Base-by-base conservation (phyloP, 2,113 vertebrate genomes). In the Camelus bactrianus region DNA sequence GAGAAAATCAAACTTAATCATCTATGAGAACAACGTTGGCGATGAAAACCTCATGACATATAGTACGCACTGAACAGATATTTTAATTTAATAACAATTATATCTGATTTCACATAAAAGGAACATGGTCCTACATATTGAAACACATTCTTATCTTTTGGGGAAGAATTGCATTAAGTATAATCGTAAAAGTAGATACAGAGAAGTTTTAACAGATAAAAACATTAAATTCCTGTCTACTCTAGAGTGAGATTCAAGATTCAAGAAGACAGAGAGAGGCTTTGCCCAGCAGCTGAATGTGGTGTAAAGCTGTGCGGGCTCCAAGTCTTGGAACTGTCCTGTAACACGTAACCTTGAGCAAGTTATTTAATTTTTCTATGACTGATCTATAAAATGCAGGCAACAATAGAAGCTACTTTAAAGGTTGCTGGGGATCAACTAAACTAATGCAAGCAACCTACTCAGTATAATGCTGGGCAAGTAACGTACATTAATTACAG, bases 131-230 rank as follows among this genome's bases (percentile, higher is more conserved):
- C 75, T 75, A 93, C 24, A 56, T 82, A 54, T 1, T 54, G 28
- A 95, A 86, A 96, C 22, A 24, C 48, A 80, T 22, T 79, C 22
- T 58, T 76, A 60, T 56, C 82, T 82, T 81, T 83, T 62, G 6
- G 11, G 67, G 26, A 30, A 35, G 90, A 93, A 93, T 8, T 67
- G 20, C 38, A 72, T n/a, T 81, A 52, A 67, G 46, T 32, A 84
- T 13, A 70, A 92, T 67, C 60, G n/a, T 85, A 75, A 14, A 67
- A 95, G 60, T 30, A 30, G 42, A 64, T 30, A 84, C 54, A 73
- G 8, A 35, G 26, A 76, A 13, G 60, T 73, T 92, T 80, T 69
- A 56, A 79, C 17, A 62, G 24, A 70, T 20, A n/a, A 58, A 62
- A 93, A 77, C 22, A 93, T 62, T 42, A 87, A 50, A 79, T 64